Percentiles rank a stretch among this genome's conserved stretches.
phyloP scores from a whole-genome alignment of 2,888 invertebrate genomes.

The Latrodectus elegans region DNA sequence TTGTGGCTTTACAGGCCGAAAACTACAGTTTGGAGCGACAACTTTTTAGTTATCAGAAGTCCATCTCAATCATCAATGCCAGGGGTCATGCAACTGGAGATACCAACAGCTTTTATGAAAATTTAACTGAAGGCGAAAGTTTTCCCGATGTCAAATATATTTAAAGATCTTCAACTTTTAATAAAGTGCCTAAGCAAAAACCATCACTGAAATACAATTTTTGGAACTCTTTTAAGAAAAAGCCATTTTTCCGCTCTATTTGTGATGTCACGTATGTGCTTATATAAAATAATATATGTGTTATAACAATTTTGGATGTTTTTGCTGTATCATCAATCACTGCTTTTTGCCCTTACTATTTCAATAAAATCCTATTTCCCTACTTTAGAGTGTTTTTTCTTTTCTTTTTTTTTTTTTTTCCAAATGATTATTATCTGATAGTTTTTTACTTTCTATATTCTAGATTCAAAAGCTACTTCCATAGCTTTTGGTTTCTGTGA shows the following conservation, averaged over 20 bases:
- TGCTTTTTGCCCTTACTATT: constrained; percentile 55
- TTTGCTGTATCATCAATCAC: constrained; percentile 47
- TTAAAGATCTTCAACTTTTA: constrained; percentile 9
- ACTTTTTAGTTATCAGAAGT: constrained; percentile 87
- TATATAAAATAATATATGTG: constrained; percentile 25
- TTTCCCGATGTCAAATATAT: constrained; percentile 46
- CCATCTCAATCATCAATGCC: constrained; percentile 82
- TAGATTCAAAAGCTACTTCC: too few relatives aligned
- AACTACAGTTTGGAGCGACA: constrained; percentile 88
- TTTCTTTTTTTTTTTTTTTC: too few relatives aligned
- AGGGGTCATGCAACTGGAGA: constrained; percentile 46
- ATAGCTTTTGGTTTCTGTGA: too few relatives aligned
- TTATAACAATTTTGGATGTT: constrained; percentile 46
- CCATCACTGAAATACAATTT: constrained; percentile 49
- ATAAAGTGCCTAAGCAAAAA: constrained; percentile 60
- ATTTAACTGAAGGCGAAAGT: background rate
- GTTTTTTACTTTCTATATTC: too few relatives aligned
- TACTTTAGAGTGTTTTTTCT: constrained; percentile 8
- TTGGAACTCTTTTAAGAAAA: constrained; percentile 51
- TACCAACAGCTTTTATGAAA: constrained; percentile 17
- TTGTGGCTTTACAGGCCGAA: constrained; percentile 86
- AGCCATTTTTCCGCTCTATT: constrained; percentile 61
- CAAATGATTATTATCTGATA: too few relatives aligned
- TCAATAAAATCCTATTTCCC: constrained; percentile 65
- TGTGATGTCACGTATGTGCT: constrained; percentile 29